Evolutionary conservation across 2,797 vertebrate genomes (phyloP).

Genomic region (Decapterus maruadsi): DNA sequence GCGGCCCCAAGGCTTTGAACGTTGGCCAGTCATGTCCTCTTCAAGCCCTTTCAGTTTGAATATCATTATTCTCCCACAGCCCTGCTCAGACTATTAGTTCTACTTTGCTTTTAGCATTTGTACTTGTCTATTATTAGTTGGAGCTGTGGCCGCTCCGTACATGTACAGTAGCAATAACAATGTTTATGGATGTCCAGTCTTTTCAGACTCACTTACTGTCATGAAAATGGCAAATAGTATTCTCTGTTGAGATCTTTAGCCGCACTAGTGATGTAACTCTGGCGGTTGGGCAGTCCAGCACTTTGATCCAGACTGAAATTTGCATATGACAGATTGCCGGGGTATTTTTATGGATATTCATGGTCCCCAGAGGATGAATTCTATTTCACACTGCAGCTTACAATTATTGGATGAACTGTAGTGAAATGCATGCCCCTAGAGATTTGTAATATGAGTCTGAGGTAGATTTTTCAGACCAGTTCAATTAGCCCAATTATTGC

Average conservation of each 20-base stretch:
- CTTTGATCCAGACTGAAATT: neutral
- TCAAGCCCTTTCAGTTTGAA: constrained; percentile 49
- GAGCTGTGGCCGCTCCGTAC: constrained; percentile 12
- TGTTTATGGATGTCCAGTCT: neutral
- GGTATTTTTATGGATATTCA: neutral
- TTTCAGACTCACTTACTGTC: neutral
- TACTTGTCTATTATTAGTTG: constrained; percentile 16
- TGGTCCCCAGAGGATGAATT: neutral
- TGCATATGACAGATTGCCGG: neutral
- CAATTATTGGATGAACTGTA: neutral
- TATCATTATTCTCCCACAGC: constrained; percentile 28
- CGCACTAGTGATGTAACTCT: neutral
- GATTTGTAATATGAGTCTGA: neutral
- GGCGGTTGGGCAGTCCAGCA: neutral
- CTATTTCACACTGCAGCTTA: neutral
- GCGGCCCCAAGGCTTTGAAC: constrained; percentile 52
- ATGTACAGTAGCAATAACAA: neutral
- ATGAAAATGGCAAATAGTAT: neutral
- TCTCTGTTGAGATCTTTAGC: neutral
- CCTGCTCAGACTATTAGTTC: constrained; percentile 10
- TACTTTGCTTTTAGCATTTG: constrained; percentile 14
- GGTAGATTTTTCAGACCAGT: neutral
- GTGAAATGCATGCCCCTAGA: neutral
- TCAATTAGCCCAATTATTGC: neutral
- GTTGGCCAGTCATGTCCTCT: constrained; percentile 53